Percentiles rank a stretch among this genome's conserved stretches.
Conservation (phyloP, 2,797 vertebrate genomes). For the Psittacula echo region DNA sequence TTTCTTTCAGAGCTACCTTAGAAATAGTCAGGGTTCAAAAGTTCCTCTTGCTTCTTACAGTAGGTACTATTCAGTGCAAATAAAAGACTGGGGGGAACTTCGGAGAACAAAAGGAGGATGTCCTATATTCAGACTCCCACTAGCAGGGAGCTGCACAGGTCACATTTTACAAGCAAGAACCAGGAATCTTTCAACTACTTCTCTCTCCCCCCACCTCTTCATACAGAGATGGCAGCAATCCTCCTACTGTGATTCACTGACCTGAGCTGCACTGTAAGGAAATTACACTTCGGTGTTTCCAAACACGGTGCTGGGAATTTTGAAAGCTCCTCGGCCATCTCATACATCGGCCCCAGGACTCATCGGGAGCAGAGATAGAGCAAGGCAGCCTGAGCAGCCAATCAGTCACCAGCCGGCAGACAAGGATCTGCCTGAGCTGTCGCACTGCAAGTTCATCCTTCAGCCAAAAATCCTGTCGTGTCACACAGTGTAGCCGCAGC, state of each 20-base stretch:
- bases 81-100: neutral
- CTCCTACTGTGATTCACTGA: slow-evolving; percentile 23
- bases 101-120: slow-evolving; percentile 66
- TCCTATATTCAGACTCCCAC: slow-evolving; percentile 50
- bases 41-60: neutral
- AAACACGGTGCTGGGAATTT: neutral
- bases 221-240: neutral
- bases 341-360: neutral
- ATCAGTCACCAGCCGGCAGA: neutral
- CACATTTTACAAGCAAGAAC: slow-evolving; percentile 42
- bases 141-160: neutral
- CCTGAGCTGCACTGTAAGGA: neutral
- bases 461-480: neutral
- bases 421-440: neutral
- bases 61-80: slow-evolving; percentile 16
- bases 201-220: neutral
- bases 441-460: neutral
- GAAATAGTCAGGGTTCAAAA: neutral
- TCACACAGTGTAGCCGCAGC: neutral
- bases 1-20: neutral
- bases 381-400: neutral
- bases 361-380: neutral
- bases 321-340: slow-evolving; percentile 6
- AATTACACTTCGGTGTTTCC: slow-evolving; percentile 6
- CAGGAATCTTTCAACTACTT: neutral